Evolutionary conservation across 2,113 vertebrate species (phyloP), one percentile per base, ranked within the genome.

Genomic region (Podocnemis expansa): DNA sequence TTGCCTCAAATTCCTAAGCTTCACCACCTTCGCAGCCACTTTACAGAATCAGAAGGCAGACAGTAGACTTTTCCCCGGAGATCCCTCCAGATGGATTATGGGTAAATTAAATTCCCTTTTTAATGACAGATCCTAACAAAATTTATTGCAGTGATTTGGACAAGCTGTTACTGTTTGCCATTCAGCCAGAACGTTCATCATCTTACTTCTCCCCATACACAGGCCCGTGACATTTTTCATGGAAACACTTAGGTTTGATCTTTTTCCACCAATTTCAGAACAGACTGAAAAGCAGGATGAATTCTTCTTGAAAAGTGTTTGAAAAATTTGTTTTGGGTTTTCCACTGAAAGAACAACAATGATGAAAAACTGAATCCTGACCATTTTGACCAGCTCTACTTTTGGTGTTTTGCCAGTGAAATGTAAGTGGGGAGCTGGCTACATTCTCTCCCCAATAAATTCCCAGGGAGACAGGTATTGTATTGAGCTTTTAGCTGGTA

Each of bases 241-340:
- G 0, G 24, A 0, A 0, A 55, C 25, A 87, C 87, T 29, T 1
- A 1, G 17, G 87, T 78, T 63, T 52, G 38, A 89, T 56, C 75
- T 12, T 63, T 89, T 60, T 60, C 49, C 45, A 70, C 51, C 94
- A 5, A 0, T 34, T 88, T 78, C 73, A 67, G 47, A 84, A n/a
- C 19, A 78, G 27, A 17, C 4, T 92, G 80, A 89, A 89, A 91
- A 70, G 27, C 70, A 78, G 21, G n/a, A 81, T 31, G 79, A 19
- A 3, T 88, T 91, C 93, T 55, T 29, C 0, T 1, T 19, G 58
- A 60, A 55, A 55, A 58, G 10, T 4, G 16, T 34, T 5, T 21
- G 34, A 56, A 73, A 96, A 88, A 1, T 0, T 2, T 7, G 55
- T 80, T 17, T 38, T 73, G 67, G 67, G 14, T 85, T 70, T 10